These are phyloP conservation scores for Platygyra sinensis DNA, from an alignment of 64 coral and sea anemone genomes.

Conservation along the genomic window DNA sequence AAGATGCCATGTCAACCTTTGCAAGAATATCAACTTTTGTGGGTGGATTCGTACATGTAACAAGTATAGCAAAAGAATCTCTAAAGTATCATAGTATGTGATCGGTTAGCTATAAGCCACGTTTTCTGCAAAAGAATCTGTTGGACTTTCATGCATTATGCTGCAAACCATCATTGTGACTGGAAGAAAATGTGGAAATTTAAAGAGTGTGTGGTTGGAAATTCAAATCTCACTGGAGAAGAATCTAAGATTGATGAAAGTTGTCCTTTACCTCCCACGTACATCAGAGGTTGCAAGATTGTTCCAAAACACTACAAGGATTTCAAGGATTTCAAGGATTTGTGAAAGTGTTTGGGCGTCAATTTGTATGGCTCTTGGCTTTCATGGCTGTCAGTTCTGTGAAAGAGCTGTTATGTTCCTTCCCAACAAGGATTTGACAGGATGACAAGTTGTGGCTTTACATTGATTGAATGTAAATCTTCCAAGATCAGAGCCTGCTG, in stretches of 20 bases:
- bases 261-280: neutral
- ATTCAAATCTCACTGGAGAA: neutral
- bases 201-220: neutral
- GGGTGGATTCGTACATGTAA: no score
- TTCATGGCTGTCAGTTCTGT: neutral
- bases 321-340: neutral
- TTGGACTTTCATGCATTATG: no score
- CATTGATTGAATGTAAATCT: neutral
- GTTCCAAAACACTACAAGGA: neutral
- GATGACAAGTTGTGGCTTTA: slow-evolving; percentile 3
- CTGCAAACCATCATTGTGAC: no score
- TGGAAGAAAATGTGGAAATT: neutral
- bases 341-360: neutral
- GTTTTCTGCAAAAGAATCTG: no score
- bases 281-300: neutral
- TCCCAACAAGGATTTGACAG: neutral
- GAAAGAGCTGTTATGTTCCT: neutral
- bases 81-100: no score
- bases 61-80: no score
- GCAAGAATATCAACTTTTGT: neutral
- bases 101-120: no score
- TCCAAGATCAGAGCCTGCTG: neutral
- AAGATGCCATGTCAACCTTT: neutral
- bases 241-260: neutral
- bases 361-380: slow-evolving; percentile 1